These are phyloP conservation scores for Formica selysi DNA, from an alignment of 1,140 invertebrate species.

Conservation along the genomic window DNA sequence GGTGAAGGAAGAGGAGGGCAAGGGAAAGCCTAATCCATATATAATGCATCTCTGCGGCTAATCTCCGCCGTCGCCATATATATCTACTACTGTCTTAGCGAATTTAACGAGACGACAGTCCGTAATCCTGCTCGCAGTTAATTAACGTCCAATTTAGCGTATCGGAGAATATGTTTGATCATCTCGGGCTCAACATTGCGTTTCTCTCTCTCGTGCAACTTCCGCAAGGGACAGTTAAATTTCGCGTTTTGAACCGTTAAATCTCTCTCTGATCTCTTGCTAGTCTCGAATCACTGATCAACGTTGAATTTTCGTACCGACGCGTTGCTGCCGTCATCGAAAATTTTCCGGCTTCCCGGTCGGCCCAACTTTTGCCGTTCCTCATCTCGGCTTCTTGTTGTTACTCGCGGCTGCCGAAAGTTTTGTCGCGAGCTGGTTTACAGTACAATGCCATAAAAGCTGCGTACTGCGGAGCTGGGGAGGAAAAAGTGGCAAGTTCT, in stretches of 20 bases:
- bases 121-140: slow-evolving; percentile 59
- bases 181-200: background rate
- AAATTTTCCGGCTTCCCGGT: slow-evolving; percentile 81
- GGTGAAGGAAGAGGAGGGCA: too few species aligned
- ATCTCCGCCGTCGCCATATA: slow-evolving; percentile 64
- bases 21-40: slow-evolving; percentile 68
- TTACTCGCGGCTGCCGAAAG: slow-evolving; percentile 77
- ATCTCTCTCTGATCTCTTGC: background rate
- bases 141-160: slow-evolving; percentile 59
- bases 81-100: slow-evolving; percentile 39
- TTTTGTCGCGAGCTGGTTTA: slow-evolving; percentile 66
- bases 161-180: background rate
- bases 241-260: background rate
- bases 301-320: slow-evolving; percentile 43
- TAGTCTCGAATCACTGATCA: background rate
- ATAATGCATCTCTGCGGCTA: slow-evolving; percentile 70
- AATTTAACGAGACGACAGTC: slow-evolving; percentile 58
- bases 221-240: too few species aligned
- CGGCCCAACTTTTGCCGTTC: slow-evolving; percentile 81
- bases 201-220: background rate
- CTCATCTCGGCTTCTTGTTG: slow-evolving; percentile 81
- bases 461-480: background rate
- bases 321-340: slow-evolving; percentile 74
- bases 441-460: slow-evolving; percentile 60
- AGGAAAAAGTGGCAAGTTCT: slow-evolving; percentile 60